Base-by-base conservation (phyloP, 1,140 invertebrate species). In the Drosophila neocordata region DNA sequence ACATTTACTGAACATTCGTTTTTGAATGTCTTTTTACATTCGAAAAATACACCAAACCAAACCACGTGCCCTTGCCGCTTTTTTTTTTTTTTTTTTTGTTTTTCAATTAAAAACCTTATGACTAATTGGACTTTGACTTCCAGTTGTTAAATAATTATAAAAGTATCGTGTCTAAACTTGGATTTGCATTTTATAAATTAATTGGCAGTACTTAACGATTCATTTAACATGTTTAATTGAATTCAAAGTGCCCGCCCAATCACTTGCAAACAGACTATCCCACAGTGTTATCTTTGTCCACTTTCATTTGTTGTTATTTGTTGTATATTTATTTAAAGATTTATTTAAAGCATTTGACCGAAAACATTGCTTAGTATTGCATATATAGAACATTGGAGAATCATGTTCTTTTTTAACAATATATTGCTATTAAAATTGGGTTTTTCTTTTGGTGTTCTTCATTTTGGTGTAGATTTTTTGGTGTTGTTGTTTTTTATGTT, bases 281-380 rank as follows among this genome's bases (percentile, higher is more conserved):
- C 1, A 24, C 4, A 24, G 22, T 2, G 22, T 24, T 24, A 24
- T 24, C 22, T 24, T 2, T 24, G 2, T 1, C 22, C 22, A 24
- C 22, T 24, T 24, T 24, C 22, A 24, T 24, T 24, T 24, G 22
- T 24, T 24, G 4, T 24, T 31, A 6, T 7, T 55, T 55, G 52
- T 66, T 69, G 35, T 56, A 37, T 56, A 55, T 55, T n/a, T n/a
- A n/a, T n/a, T n/a, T 70, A 35, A 65, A 74, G 61, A 65, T 79
- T 79, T 79, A 79, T 61, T 75, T 66, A 75, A 75, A 70, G 70
- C 77, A 60, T 48, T 63, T 48, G 31, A 62, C 55, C 48, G 56
- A 57, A 48, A 44, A 38, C 41, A 60, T 68, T 62, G 57, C 65
- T 62, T 41, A 34, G 53, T 37, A n/a, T 38, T 41, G 37, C 57